phyloP scores from a whole-genome alignment of 2,113 vertebrate species.

The Nycticebus coucang region DNA sequence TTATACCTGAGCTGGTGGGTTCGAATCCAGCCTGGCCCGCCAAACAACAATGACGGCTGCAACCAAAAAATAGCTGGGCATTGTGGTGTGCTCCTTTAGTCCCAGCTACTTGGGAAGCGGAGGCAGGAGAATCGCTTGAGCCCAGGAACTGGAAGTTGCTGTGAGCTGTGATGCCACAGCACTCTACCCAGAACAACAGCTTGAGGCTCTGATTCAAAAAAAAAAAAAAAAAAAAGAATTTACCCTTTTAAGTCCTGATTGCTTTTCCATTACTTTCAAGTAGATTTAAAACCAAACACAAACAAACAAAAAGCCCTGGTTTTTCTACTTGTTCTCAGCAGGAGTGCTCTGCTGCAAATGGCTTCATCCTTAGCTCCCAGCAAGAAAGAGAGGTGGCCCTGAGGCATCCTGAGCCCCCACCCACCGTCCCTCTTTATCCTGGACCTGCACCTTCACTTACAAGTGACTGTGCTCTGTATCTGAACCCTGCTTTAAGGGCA shows the following conservation, averaged over 20 bases:
- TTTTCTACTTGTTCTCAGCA: not conserved
- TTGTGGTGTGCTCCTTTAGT: no score
- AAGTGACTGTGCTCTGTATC: not conserved
- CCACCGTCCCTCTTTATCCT: not conserved
- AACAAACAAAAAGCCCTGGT: not conserved
- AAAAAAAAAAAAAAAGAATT: not conserved
- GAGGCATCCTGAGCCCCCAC: not conserved
- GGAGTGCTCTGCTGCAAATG: not conserved
- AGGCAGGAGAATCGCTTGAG: no score
- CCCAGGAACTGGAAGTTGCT: no score
- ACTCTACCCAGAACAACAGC: no score
- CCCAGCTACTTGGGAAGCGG: no score
- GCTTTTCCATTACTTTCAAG: not conserved
- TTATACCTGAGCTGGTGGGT: no score
- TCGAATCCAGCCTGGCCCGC: no score
- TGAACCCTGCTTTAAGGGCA: not conserved
- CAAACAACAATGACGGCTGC: no score
- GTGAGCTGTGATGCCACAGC: no score
- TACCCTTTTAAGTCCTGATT: not conserved
- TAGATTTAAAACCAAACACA: not conserved
- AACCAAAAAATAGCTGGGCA: no score
- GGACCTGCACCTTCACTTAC: not conserved
- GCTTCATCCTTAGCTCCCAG: not conserved
- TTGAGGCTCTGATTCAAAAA: no score
- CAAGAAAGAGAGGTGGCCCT: not conserved